phyloP scores from a whole-genome alignment of 2,888 invertebrate genomes.

The Athalia circularis region DNA sequence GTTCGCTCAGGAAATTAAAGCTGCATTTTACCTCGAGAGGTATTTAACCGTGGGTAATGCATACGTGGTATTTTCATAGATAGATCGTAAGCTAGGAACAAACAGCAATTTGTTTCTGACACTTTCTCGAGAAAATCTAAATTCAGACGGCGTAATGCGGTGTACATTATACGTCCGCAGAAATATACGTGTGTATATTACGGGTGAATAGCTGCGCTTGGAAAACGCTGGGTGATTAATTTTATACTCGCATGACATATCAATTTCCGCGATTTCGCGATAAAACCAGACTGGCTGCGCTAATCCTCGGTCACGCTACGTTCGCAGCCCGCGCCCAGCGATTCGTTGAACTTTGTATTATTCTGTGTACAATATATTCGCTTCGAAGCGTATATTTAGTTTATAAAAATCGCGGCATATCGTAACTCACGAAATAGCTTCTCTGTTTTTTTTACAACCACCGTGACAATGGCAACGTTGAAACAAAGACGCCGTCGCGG shows the following conservation, averaged over 20 bases:
- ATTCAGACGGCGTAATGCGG: neutral
- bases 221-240: slow-evolving; percentile 32
- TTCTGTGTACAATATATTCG: neutral
- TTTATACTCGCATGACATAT: slow-evolving; percentile 42
- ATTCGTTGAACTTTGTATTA: slow-evolving; percentile 25
- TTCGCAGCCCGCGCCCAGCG: neutral
- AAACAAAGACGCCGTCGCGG: slow-evolving; percentile 34
- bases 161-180: neutral
- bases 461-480: slow-evolving; percentile 10
- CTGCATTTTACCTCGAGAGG: slow-evolving; percentile 5
- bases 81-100: slow-evolving; percentile 13
- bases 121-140: slow-evolving; percentile 33
- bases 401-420: too few relatives aligned
- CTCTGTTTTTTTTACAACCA: neutral
- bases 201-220: neutral
- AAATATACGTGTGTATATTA: neutral
- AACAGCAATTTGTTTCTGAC: slow-evolving; percentile 41
- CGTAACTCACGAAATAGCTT: too few relatives aligned
- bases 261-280: slow-evolving; percentile 36
- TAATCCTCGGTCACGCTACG: slow-evolving; percentile 19
- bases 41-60: too few relatives aligned
- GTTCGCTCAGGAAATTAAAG: slow-evolving; percentile 14
- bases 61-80: too few relatives aligned
- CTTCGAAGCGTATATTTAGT: neutral
- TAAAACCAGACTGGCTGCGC: neutral